A percentile compares a stretch with the other conserved stretches of the same genome.
Conservation (phyloP, 2,113 vertebrate genomes). For the Prietella phreatophila region DNA sequence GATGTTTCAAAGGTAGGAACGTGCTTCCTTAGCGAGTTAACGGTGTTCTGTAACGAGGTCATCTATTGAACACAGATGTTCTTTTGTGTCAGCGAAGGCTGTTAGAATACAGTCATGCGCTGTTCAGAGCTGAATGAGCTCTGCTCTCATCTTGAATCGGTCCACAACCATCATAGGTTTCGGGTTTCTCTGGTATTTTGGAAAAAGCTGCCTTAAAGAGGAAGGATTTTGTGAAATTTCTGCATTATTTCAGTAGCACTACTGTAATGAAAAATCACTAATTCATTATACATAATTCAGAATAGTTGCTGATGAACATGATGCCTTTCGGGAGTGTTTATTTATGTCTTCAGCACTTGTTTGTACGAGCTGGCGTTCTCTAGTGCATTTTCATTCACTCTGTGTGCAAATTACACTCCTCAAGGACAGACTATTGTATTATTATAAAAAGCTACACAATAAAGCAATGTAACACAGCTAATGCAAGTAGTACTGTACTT, state of each 20-base stretch:
- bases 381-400: not conserved
- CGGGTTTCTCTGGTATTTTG: not conserved
- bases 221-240: not conserved
- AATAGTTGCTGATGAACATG: not conserved
- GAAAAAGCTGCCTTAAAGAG: not conserved
- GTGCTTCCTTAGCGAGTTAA: not conserved
- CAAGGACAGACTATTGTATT: not conserved
- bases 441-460: not conserved
- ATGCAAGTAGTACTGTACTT: not conserved
- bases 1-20: conserved; percentile 60
- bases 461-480: not conserved
- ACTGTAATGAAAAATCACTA: not conserved
- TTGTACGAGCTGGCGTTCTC: not conserved
- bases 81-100: not conserved
- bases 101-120: not conserved
- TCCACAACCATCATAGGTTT: not conserved
- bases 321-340: not conserved
- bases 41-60: not conserved
- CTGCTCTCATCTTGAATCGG: not conserved
- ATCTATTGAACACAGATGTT: not conserved
- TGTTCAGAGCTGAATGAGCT: not conserved
- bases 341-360: not conserved
- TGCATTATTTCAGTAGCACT: not conserved
- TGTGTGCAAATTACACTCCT: not conserved
- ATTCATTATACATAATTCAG: not conserved